phyloP scores from a whole-genome alignment of 2,113 vertebrate species.

The Puffinus mauretanicus region DNA sequence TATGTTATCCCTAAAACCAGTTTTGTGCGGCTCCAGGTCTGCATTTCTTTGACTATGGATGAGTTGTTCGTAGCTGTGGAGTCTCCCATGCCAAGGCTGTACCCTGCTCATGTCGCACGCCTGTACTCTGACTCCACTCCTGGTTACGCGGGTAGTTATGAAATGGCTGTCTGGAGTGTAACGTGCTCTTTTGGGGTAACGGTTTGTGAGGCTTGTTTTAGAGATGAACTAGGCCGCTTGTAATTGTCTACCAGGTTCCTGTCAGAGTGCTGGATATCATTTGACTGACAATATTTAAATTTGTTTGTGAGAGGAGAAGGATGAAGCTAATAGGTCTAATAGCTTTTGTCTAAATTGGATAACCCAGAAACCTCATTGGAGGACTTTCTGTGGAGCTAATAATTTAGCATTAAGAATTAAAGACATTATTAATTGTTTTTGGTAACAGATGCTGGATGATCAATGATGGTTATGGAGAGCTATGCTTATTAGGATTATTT shows the following conservation, averaged over 20 bases:
- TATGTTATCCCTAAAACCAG: background rate
- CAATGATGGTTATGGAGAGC: accelerated
- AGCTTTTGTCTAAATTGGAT: background rate
- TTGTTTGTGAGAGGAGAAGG: background rate
- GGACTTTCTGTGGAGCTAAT: background rate
- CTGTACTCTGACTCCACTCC: accelerated
- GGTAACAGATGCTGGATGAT: background rate
- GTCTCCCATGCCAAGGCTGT: background rate
- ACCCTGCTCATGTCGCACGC: accelerated
- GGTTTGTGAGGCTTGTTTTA: background rate
- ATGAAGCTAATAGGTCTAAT: no score
- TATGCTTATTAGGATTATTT: accelerated
- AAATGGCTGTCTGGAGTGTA: background rate
- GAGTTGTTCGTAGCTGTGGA: background rate
- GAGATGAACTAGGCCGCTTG: no score
- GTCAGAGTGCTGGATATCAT: no score
- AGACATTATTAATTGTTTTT: no score
- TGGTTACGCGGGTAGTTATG: background rate
- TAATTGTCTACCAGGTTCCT: background rate
- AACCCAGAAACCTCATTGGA: background rate
- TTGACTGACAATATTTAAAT: background rate
- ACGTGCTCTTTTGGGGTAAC: accelerated
- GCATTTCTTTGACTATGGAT: accelerated
- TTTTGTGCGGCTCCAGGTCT: background rate
- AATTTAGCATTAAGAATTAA: background rate